Base-by-base conservation (phyloP, 2,113 vertebrate species). In the Aythya baeri region DNA sequence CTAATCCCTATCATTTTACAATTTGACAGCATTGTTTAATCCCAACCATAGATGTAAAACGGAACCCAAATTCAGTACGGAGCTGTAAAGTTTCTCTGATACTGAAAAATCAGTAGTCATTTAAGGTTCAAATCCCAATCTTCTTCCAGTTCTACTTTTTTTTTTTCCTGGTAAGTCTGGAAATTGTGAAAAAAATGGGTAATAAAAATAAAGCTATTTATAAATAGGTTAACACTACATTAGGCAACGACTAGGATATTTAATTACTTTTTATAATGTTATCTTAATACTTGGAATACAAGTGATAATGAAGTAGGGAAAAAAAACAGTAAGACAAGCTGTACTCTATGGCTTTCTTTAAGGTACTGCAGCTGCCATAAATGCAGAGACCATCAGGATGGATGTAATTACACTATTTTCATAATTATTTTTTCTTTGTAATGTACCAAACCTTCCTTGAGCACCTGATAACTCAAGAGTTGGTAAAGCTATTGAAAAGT, bases 1-100 rank as follows among this genome's bases (percentile, higher is more conserved):
- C 29, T 70, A 80, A 82, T 44, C 34, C 38, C 41, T 59, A 74
- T 57, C 10, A 93, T 80, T 97, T 95, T 83, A 88, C 44, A 91
- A 31, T 62, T 82, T 82, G 29, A 73, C 44, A 62, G 10, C 49
- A 94, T 6, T 80, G 27, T 71, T 90, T 66, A 83, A 83, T 66
- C 32, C 32, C 32, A 92, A 61, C 4, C 54, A 61, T 13, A n/a
- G n/a, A 76, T n/a, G 27, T 58, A 80, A 93, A 93, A 70, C 14
- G 26, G 44, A 88, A 88, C 25, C 6, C 26, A 75, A 76, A 85
- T 22, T 83, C 23, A 29, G 17, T 16, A 75, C 63, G 66, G 6
- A 11, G 29, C 17, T 61, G 29, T 29, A 82, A 38, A 25, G 31
- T 14, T 79, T 58, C 78, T 81, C 66, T 4, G 0, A 93, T 58